A percentile compares a stretch with the other conserved stretches of the same genome.
These are phyloP conservation scores for Colletes gigas DNA, from an alignment of 1,140 invertebrate genomes.

Conservation along the genomic window DNA sequence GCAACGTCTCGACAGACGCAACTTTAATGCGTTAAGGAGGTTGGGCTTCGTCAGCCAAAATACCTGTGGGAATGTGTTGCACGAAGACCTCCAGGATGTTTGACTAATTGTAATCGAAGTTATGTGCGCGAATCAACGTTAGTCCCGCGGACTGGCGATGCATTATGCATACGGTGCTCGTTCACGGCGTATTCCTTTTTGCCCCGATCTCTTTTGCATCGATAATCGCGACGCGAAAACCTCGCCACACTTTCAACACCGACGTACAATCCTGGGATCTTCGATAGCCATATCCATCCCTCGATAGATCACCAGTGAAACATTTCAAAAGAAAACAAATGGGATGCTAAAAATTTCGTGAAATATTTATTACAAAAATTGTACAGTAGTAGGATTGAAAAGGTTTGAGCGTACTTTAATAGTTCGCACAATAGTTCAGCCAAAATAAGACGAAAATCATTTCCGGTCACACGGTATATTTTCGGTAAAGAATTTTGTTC, in stretches of 20 bases:
- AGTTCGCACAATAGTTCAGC: no score
- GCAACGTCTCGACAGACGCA: constrained; percentile 12
- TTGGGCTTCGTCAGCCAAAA: constrained; percentile 33
- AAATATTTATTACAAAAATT: no score
- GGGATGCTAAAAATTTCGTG: no score
- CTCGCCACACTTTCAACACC: not conserved
- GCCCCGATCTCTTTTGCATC: constrained; percentile 32
- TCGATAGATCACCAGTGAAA: no score
- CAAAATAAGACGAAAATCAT: no score
- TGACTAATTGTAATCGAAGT: constrained; percentile 48
- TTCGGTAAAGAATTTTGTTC: no score
- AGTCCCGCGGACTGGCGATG: constrained; percentile 10
- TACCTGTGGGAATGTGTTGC: constrained; percentile 42
- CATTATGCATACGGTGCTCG: constrained; percentile 28
- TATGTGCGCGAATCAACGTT: constrained; percentile 48
- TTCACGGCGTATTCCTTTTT: constrained; percentile 18
- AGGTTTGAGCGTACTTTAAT: no score
- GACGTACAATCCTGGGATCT: no score
- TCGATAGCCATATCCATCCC: no score
- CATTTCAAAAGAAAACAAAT: no score
- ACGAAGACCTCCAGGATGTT: constrained; percentile 45
- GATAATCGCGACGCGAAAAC: not conserved
- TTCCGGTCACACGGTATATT: no score
- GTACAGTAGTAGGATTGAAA: no score
- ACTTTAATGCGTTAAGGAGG: constrained; percentile 30